These are phyloP conservation scores for Sinosuthora webbiana DNA, from an alignment of 2,113 vertebrate genomes.

Conservation along the genomic window DNA sequence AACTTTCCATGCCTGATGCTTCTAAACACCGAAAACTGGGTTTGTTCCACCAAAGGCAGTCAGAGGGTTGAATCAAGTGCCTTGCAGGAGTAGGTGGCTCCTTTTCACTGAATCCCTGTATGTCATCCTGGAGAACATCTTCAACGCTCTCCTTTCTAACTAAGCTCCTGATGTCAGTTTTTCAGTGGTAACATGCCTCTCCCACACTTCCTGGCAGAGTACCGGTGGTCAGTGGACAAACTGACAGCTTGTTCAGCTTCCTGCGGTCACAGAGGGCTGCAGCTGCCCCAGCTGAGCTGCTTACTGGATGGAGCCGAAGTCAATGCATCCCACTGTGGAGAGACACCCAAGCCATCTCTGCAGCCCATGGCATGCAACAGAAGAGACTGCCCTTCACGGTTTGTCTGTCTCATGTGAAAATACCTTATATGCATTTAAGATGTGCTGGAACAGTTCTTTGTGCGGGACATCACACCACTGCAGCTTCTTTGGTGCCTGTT, in stretches of 20 bases:
- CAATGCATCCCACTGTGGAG: conserved; percentile 69
- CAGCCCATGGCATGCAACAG: conserved; percentile 78
- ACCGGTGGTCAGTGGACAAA: conserved; percentile 76
- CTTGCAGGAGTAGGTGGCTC: not conserved
- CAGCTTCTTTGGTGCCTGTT: not conserved
- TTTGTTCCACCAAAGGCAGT: not conserved
- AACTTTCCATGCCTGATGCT: not conserved
- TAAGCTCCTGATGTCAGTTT: not conserved
- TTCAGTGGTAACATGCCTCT: not conserved
- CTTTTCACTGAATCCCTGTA: not conserved
- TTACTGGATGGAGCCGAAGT: conserved; percentile 64
- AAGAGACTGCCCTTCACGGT: conserved; percentile 87
- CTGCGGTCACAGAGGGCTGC: conserved; percentile 76
- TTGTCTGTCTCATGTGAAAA: not conserved
- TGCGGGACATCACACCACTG: not conserved
- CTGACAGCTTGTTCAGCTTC: conserved; percentile 73
- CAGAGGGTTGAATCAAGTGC: not conserved
- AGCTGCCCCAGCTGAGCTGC: conserved; percentile 78
- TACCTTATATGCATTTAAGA: not conserved
- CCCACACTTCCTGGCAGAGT: conserved; percentile 57
- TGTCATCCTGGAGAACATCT: not conserved
- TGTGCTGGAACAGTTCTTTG: not conserved
- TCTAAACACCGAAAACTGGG: not conserved
- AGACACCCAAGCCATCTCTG: conserved; percentile 72
- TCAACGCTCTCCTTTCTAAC: not conserved